Base-by-base conservation (phyloP, 2,888 invertebrate genomes). In the Harmothoe impar region DNA sequence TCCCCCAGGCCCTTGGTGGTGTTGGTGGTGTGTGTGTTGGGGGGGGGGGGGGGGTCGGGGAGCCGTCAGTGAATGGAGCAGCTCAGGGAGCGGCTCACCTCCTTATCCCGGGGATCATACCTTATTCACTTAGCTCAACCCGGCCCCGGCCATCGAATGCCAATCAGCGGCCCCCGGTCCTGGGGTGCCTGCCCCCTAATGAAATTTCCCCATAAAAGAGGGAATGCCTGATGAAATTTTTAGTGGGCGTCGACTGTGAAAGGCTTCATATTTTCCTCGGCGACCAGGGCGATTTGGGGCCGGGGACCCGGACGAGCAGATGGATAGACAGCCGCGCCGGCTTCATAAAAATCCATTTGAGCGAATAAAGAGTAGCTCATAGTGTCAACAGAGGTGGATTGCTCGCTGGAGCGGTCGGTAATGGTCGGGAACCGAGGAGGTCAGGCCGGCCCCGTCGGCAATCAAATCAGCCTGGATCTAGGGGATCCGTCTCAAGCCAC, bases 151-250 rank as follows among this genome's bases (percentile, higher is more conserved):
- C 84, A 84, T 51, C 84, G 29, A 84, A 84, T 84, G 29, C 84
- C 84, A 84, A 84, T 84, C 84, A 84, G 43, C 20, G 51, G 20
- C 84, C 43, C 35, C 51, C 84, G 15, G 23, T 25, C 84, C 43
- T 15, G 84, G 84, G 35, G 25, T 15, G 72, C 72, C 43, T 35
- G 43, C 43, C 51, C 84, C 29, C 43, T 84, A 84, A 84, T 84
- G 84, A 84, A 84, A 84, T 84, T 84, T 84, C 84, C 84, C 51
- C 84, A 84, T 84, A 84, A 78, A 51, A 84, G 72, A 29, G 0
- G 72, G 72, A 72, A 72, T 72, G 84, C 84, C 43, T 84, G 84
- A 84, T 84, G 84, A 84, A 84, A 84, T 84, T 84, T 84, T 84
- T 84, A 84, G 84, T 51, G 84, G 84, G 43, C 84, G 84, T n/a